Base-by-base conservation (phyloP, 1,140 invertebrate species). In the Zaprionus ornatus region DNA sequence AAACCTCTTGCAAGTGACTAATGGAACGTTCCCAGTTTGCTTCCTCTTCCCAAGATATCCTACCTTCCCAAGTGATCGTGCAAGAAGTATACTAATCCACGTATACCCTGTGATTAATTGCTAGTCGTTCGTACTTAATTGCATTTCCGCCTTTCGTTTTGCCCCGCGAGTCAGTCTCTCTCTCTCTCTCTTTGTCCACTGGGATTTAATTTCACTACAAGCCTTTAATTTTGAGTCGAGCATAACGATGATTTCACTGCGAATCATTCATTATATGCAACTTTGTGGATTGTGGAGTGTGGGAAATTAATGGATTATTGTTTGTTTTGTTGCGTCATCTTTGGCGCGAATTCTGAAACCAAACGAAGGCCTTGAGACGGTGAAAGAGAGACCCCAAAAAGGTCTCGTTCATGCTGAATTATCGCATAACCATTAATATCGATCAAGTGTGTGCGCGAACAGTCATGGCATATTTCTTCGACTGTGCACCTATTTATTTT, bases 1-100 rank as follows among this genome's bases (percentile, higher is more conserved):
- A 87, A 87, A 71, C 83, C 74, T 69, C 74, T 74, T 67, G 59
- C 59, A 42, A 77, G 83, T 86, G 77, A 86, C 83, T 86, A 86
- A 86, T 48, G 55, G 6, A n/a, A 42, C 48, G 66, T 17, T 66
- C 10, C 15, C 13, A 19, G 15, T 12, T 55, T 12, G 3, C 54
- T n/a, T 45, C 3, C 13, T 37, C 4, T 13, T 37, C 13, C 35
- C 35, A 15, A 10, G 6, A 50, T 29, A 42, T 10, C 13, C 21
- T 50, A 9, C 4, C 25, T 10, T 35, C 40, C 4, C n/a, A 21
- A 19, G 23, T 25, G 42, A 25, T 21, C 25, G 15, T 45, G 6
- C 54, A 62, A 69, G n/a, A 42, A 73, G 29, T 74, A 29, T 21
- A 74, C 72, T 74, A 70, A 74, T 63, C 59, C 59, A 19, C 15